Conservation (phyloP, 2,113 vertebrate genomes). For the Dipodomys ordii region DNA sequence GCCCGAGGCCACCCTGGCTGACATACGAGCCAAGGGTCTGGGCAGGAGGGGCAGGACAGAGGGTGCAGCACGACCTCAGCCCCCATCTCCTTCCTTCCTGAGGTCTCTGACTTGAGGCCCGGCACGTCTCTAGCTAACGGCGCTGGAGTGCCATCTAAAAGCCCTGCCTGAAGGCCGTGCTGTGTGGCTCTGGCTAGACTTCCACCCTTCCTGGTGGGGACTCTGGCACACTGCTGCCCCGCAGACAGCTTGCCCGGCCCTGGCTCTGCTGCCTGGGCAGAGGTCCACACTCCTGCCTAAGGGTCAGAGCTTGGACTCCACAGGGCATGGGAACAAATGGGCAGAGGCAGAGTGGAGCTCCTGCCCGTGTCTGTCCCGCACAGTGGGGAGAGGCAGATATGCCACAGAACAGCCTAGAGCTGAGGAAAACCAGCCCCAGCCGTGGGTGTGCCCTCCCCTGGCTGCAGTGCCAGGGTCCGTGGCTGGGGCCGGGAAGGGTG, state of each 20-base stretch:
- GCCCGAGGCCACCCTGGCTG: background rate
- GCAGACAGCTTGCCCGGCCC: background rate
- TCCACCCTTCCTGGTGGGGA: background rate
- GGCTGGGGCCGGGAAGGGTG: conserved; percentile 72
- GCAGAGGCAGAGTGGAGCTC: conserved; percentile 7
- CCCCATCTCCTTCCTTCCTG: conserved; percentile 43
- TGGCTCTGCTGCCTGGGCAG: background rate
- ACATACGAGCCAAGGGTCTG: background rate
- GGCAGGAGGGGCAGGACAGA: background rate
- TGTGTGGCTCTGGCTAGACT: background rate
- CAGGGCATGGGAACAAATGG: background rate
- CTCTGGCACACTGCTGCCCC: background rate
- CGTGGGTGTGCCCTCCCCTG: conserved; percentile 70
- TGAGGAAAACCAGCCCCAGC: conserved; percentile 75
- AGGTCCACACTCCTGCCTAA: conserved; percentile 13
- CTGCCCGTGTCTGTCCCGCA: conserved; percentile 47
- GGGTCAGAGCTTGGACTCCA: background rate
- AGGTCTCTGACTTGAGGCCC: background rate
- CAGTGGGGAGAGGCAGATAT: background rate
- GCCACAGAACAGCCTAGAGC: conserved; percentile 80
- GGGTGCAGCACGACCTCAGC: background rate
- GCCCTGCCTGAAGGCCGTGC: background rate
- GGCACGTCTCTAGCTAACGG: conserved; percentile 31
- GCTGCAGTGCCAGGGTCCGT: conserved; percentile 76
- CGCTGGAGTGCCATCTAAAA: background rate